Conservation (phyloP, 1,140 invertebrate species). For the Kradibia gibbosae region DNA sequence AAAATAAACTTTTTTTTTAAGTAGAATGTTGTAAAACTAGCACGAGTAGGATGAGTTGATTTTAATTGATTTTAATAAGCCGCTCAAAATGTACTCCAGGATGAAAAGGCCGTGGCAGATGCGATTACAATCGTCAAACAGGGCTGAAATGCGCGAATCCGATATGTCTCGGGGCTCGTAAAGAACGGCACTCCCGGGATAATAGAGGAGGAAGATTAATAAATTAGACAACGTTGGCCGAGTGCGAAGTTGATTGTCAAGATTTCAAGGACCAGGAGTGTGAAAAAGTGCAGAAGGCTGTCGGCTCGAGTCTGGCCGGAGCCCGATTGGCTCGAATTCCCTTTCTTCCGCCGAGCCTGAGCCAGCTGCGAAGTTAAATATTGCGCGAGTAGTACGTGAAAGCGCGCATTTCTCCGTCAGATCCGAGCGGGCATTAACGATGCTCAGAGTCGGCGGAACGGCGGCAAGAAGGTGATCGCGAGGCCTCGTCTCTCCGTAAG, state of each 20-base stretch:
- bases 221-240: not conserved
- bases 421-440: not conserved
- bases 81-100: too few species aligned
- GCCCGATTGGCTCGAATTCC: not conserved
- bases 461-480: not conserved
- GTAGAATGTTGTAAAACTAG: too few species aligned
- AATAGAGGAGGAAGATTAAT: not conserved
- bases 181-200: too few species aligned
- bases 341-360: not conserved
- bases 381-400: not conserved
- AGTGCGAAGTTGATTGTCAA: not conserved
- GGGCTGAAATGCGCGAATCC: too few species aligned
- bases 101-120: too few species aligned
- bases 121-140: too few species aligned
- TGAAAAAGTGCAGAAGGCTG: not conserved
- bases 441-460: not conserved
- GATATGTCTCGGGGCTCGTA: too few species aligned
- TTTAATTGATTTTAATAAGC: too few species aligned
- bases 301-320: not conserved
- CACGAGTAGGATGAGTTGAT: too few species aligned
- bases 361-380: not conserved
- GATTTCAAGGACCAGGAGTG: not conserved
- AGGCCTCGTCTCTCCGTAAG: not conserved
- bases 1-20: too few species aligned
- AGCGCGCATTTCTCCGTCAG: conserved; percentile 2